Conservation (phyloP, 2,888 invertebrate genomes). For the Phasia obesa region DNA sequence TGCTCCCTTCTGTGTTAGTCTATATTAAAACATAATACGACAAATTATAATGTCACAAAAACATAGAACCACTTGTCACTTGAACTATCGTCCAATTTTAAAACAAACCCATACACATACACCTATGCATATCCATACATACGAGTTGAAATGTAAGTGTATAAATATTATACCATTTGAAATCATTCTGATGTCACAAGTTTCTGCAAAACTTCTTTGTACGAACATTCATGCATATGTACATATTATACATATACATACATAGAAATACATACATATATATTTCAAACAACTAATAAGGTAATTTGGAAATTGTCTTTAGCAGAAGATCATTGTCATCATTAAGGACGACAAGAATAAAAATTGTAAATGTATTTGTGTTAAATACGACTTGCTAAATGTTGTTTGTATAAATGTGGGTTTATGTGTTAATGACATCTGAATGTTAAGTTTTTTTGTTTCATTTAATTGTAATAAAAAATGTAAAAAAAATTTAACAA, state of each 20-base stretch:
- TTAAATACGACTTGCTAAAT: background rate
- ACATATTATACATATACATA: too few species aligned
- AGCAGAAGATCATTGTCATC: conserved; percentile 32
- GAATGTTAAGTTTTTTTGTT: too few species aligned
- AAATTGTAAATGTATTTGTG: background rate
- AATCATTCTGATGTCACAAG: conserved; percentile 7
- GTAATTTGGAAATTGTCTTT: conserved; percentile 26
- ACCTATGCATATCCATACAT: background rate
- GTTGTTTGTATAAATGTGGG: background rate
- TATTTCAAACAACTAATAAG: conserved; percentile 21
- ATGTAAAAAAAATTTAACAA: background rate
- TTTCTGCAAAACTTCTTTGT: background rate
- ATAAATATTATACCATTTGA: background rate
- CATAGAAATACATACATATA: background rate
- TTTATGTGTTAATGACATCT: background rate
- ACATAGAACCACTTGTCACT: conserved; percentile 48
- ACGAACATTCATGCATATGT: background rate
- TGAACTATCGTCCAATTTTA: conserved; percentile 37
- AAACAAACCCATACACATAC: conserved; percentile 4
- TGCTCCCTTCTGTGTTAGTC: background rate
- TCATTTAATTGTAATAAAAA: background rate
- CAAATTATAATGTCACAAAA: conserved; percentile 49
- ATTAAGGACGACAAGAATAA: conserved; percentile 14
- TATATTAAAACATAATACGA: conserved; percentile 21
- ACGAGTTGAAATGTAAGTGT: background rate